Evolutionary conservation across 1,140 invertebrate species (phyloP), one percentile per base, ranked within the genome.

Genomic region (Macrostomum lignano): DNA sequence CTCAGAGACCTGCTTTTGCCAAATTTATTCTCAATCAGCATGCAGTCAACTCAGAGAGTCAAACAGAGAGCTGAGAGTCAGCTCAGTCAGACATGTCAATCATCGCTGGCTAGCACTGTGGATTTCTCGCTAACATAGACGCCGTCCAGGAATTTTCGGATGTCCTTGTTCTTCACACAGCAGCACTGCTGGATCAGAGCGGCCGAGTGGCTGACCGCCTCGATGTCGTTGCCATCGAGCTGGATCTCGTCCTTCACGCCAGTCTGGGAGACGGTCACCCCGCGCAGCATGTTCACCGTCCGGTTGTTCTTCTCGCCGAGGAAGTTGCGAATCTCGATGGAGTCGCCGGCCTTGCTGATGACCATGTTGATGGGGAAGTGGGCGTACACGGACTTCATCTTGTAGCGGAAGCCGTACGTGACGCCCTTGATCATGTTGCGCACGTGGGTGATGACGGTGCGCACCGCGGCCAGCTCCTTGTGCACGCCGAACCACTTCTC

Each of bases 301-400:
- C 91, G 68, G 44, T 93, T 82, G 60, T 69, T 84, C 54, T 96
- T 96, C 51, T 98, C 88, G 22, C 91, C 91, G 54, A 98, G 69
- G 63, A 96, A 98, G 60, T 98, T 98, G 55, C 88, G 67, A 51
- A 98, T 86, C 66, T 64, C 48, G 28, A 64, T 48, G 17, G 38
- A 20, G 5, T 36, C 39, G 23, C 42, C 42, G 7, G 35, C 37
- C 44, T 94, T 76, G 14, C 72, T 74, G n/a, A 84, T 81, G 11
- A 84, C 76, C 57, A 88, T 82, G 58, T 98, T 98, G 51, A 98
- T 98, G 51, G 91, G 91, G 65, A 98, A 98, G 65, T 98, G 91
- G 58, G 88, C 88, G 60, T 96, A 98, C 42, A 96, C 91, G 36
- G 84, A 79, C 51, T 86, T 67, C 91, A 98, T 98, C 66, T 96